phyloP scores from a whole-genome alignment of 2,797 vertebrate genomes.

The Anisognathus igniventris region DNA sequence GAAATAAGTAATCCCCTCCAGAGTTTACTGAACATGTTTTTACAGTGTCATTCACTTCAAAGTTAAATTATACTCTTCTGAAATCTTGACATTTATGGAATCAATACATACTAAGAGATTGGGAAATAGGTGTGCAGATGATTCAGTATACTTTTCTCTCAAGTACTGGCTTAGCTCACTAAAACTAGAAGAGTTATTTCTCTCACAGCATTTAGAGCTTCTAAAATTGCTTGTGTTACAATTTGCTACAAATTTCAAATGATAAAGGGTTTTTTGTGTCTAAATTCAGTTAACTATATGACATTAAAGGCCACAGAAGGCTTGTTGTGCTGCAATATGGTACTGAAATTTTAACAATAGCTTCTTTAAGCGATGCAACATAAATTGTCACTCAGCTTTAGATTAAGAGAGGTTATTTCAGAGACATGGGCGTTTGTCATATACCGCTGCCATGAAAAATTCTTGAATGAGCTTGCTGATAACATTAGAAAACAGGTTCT shows the following conservation, averaged over 20 bases:
- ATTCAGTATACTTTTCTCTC: not conserved
- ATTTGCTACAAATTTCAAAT: conserved; percentile 12
- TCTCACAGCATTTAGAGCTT: not conserved
- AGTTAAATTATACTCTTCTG: not conserved
- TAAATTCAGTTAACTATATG: conserved; percentile 24
- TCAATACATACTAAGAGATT: not conserved
- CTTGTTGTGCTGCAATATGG: not conserved
- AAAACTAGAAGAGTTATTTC: not conserved
- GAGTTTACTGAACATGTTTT: not conserved
- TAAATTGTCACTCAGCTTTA: not conserved
- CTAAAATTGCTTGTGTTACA: not conserved
- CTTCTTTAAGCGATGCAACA: not conserved
- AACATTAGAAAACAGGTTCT: not conserved
- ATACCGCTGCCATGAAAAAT: not conserved
- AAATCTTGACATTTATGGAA: not conserved
- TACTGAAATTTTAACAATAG: not conserved
- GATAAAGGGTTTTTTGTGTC: not conserved
- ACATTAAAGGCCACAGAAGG: not conserved
- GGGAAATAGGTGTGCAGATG: not conserved
- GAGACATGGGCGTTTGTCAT: not conserved
- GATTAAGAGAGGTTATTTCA: not conserved
- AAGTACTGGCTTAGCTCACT: not conserved
- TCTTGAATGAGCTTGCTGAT: not conserved
- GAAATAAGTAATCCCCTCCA: not conserved
- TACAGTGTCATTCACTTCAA: not conserved